These are phyloP conservation scores for Pagrus major DNA, from an alignment of 2,113 vertebrate genomes.

Conservation along the genomic window DNA sequence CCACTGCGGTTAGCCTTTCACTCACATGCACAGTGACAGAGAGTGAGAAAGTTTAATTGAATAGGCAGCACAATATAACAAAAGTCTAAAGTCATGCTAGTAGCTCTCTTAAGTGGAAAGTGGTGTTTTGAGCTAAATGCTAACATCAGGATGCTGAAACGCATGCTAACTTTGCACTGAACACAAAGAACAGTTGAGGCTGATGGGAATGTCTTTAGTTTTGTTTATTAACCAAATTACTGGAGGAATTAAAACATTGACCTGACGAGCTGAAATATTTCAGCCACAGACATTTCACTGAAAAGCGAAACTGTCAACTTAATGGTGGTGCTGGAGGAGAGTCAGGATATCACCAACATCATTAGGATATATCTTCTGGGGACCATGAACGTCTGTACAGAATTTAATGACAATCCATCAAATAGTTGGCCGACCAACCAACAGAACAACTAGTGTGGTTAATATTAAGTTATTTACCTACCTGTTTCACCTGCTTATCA, in stretches of 20 bases:
- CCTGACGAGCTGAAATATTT: no score
- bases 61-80: background rate
- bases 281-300: no score
- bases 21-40: background rate
- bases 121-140: background rate
- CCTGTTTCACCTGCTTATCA: background rate
- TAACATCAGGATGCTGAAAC: background rate
- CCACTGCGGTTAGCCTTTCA: conserved; percentile 22
- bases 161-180: background rate
- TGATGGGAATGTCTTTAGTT: background rate
- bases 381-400: background rate
- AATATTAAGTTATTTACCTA: background rate
- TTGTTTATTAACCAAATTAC: background rate
- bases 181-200: background rate
- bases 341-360: background rate
- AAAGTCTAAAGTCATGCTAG: background rate
- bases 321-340: background rate
- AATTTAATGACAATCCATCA: background rate
- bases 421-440: background rate
- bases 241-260: background rate
- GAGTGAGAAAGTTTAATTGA: background rate
- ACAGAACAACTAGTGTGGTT: background rate
- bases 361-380: background rate
- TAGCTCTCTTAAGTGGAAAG: background rate
- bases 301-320: no score